Evolutionary conservation across 2,888 invertebrate species (phyloP), one percentile per base, ranked within the genome.

Genomic region (Melanargia galathea): DNA sequence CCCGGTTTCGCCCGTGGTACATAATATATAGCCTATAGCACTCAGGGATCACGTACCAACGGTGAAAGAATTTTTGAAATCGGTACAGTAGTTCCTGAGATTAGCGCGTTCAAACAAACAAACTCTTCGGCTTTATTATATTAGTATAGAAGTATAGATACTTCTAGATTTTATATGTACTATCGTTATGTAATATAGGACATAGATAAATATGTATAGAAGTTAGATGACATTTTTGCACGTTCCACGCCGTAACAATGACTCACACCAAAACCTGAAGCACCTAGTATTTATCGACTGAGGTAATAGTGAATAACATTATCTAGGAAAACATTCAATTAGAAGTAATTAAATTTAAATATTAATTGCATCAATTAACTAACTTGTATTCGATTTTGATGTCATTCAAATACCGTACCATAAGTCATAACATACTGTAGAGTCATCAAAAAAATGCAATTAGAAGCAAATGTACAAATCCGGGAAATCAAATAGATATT

Each of bases 171-270:
- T n/a, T n/a, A n/a, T n/a, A n/a, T n/a, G n/a, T n/a, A n/a, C n/a
- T n/a, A n/a, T n/a, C n/a, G n/a, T n/a, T n/a, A n/a, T 26, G 26
- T 26, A 3, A 26, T 26, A 26, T 8, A 5, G 20, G 10, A 35
- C 22, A 13, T 54, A 20, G 11, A 10, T n/a, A 30, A n/a, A 10
- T 54, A 38, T 40, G 2, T 7, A 40, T 43, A n/a, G 43, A 10
- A 56, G 18, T 16, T 24, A 43, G 48, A 69, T 75, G 70, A 75
- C 81, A 85, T 84, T 78, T 82, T 76, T 81, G 79, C 84, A 84
- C 84, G 84, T 83, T 74, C 73, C 54, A 68, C 62, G 70, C 74
- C 75, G 65, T 62, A 54, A 52, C 57, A 45, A 57, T 67, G 67
- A 69, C 55, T 69, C 66, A 69, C 59, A 57, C 33, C n/a, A 26